Conservation (phyloP, 2,113 vertebrate species). For the Calyptomena viridis region DNA sequence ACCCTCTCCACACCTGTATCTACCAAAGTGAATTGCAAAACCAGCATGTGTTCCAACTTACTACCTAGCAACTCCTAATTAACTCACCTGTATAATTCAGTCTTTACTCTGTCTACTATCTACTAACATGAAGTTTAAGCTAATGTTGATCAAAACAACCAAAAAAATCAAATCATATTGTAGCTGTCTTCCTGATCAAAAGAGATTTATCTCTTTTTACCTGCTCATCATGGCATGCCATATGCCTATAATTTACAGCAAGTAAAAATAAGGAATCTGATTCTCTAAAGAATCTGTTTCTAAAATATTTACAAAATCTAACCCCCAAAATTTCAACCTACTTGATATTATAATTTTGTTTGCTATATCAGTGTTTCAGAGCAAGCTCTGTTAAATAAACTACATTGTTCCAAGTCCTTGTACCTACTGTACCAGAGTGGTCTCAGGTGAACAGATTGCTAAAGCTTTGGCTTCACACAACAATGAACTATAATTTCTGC, state of each 20-base stretch:
- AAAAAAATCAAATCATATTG: background rate
- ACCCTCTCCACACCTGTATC: background rate
- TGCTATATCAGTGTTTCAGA: background rate
- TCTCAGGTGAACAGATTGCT: background rate
- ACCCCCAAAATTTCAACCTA: rapidly evolving
- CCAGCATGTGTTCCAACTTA: background rate
- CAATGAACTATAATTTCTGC: background rate
- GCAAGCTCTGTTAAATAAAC: background rate
- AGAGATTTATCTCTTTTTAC: background rate
- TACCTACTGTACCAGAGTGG: background rate
- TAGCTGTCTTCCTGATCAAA: background rate
- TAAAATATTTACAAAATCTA: background rate
- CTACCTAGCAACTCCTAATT: background rate
- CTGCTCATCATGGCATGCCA: background rate
- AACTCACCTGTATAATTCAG: background rate
- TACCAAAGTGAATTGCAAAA: background rate
- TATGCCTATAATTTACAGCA: background rate
- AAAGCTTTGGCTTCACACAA: background rate
- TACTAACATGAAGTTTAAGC: background rate
- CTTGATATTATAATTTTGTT: background rate
- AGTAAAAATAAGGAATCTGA: background rate
- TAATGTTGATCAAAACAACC: background rate
- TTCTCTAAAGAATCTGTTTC: background rate
- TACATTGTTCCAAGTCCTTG: background rate
- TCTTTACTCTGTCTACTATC: background rate